Conservation (phyloP, 2,797 vertebrate species). For the Myotis myotis region DNA sequence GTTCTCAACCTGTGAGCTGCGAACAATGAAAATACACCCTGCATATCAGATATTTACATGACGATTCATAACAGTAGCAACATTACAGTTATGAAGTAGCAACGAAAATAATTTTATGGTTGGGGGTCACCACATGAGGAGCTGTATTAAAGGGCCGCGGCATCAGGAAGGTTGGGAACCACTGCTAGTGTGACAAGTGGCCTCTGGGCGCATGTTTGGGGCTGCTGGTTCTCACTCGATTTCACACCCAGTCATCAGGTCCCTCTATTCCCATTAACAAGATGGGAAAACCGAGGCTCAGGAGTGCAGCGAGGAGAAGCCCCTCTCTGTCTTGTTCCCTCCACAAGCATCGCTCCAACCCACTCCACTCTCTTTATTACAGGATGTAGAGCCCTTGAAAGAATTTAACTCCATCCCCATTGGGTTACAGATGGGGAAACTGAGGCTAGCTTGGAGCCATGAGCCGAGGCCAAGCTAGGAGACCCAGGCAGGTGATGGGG, state of each 20-base stretch:
- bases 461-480: neutral
- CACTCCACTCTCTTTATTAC: neutral
- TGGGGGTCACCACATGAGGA: too few relatives aligned
- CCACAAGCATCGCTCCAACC: rapidly evolving
- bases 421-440: neutral
- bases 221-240: neutral
- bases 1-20: too few relatives aligned
- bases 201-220: neutral
- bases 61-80: too few relatives aligned
- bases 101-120: too few relatives aligned
- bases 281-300: neutral
- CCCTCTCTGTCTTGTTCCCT: neutral
- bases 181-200: neutral
- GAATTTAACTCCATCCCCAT: neutral
- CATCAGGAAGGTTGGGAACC: too few relatives aligned
- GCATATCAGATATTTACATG: too few relatives aligned
- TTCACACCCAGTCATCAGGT: neutral
- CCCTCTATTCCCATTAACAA: neutral
- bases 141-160: too few relatives aligned
- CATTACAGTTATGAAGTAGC: too few relatives aligned
- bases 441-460: neutral
- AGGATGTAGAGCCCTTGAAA: neutral
- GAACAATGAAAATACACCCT: too few relatives aligned
- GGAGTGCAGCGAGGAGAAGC: neutral
- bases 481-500: neutral